A percentile compares a stretch with the other conserved stretches of the same genome.
These are phyloP conservation scores for Cirrhinus molitorella DNA, from an alignment of 2,797 vertebrate species.

Conservation along the genomic window DNA sequence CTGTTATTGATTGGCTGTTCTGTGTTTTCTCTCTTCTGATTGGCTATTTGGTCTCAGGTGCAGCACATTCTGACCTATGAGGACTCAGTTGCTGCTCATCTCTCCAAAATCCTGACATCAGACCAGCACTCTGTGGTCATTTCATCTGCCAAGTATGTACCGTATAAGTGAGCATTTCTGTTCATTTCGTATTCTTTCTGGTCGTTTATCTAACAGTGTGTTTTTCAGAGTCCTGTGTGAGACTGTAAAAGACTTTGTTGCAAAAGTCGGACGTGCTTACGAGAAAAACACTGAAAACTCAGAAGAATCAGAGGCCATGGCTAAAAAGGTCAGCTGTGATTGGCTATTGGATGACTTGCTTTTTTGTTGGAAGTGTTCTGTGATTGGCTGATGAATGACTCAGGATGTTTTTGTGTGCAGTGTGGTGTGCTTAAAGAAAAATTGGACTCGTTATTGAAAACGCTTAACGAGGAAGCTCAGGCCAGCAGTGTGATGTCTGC, in stretches of 20 bases:
- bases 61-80: slow-evolving; percentile 96
- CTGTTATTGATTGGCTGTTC: background rate
- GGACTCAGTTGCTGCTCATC: slow-evolving; percentile 93
- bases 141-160: slow-evolving; percentile 92
- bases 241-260: slow-evolving; percentile 98
- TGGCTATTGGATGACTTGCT: background rate
- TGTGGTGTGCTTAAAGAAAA: slow-evolving; percentile 95
- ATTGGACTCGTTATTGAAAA: slow-evolving; percentile 92
- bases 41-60: slow-evolving; percentile 77
- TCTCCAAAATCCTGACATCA: slow-evolving; percentile 96
- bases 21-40: slow-evolving; percentile 20
- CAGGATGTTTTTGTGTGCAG: slow-evolving; percentile 70
- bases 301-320: slow-evolving; percentile 92
- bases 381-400: slow-evolving; percentile 29
- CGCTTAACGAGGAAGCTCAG: slow-evolving; percentile 92
- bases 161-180: slow-evolving; percentile 6
- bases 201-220: slow-evolving; percentile 23
- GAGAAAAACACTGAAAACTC: slow-evolving; percentile 93
- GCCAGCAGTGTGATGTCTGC: slow-evolving; percentile 82
- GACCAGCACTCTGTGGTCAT: slow-evolving; percentile 98
- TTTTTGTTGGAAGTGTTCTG: slow-evolving; percentile 3
- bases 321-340: slow-evolving; percentile 86
- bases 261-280: slow-evolving; percentile 93
- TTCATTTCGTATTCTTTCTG: slow-evolving; percentile 36
- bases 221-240: slow-evolving; percentile 91